These are phyloP conservation scores for Phyllotis vaccarum DNA, from an alignment of 2,797 vertebrate species.

Conservation along the genomic window DNA sequence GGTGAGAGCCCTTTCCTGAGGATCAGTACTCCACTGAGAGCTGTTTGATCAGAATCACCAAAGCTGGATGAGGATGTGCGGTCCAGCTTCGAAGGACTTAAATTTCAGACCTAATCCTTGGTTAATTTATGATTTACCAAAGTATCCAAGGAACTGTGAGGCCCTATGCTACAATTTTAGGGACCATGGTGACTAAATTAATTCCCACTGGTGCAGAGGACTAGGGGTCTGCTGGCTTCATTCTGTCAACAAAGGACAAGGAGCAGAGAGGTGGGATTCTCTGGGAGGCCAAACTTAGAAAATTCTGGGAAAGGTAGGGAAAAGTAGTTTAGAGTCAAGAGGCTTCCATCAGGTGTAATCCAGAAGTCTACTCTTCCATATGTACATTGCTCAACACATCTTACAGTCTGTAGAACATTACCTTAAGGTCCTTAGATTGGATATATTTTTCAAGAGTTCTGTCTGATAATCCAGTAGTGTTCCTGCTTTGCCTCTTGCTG, in stretches of 20 bases:
- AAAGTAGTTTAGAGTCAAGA: background rate
- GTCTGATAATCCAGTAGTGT: background rate
- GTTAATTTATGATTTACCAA: conserved; percentile 3
- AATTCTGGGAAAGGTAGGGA: background rate
- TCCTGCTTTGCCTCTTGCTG: background rate
- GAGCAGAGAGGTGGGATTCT: background rate
- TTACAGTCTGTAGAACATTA: background rate
- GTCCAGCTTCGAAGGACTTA: background rate
- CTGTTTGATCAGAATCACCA: background rate
- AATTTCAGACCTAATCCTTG: background rate
- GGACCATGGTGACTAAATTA: background rate
- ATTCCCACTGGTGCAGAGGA: background rate
- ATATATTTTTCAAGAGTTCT: background rate
- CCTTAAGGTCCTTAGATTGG: background rate
- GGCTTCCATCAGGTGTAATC: background rate
- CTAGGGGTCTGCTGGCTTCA: background rate
- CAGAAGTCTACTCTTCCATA: background rate
- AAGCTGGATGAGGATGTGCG: background rate
- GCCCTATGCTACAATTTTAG: background rate
- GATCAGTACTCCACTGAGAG: background rate
- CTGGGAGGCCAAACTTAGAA: background rate
- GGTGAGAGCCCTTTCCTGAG: background rate
- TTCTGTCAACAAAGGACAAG: background rate
- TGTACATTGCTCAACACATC: background rate
- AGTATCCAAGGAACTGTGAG: background rate